These are phyloP conservation scores for Myiotriccus ornatus DNA, from an alignment of 2,797 vertebrate species.

Conservation along the genomic window DNA sequence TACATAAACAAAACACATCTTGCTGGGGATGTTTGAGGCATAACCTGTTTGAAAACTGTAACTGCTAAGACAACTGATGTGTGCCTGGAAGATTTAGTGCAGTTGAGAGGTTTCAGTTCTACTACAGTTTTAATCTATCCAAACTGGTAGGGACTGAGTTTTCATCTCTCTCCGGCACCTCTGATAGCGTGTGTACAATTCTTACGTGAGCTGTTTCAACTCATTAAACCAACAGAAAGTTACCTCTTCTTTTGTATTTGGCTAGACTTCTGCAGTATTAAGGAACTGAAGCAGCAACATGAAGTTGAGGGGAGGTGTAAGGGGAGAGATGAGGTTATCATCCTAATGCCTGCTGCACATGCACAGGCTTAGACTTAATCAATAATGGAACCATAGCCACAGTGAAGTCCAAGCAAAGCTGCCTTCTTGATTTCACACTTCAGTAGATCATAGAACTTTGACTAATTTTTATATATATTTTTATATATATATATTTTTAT, in stretches of 20 bases:
- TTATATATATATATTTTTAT: neutral
- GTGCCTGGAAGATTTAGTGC: neutral
- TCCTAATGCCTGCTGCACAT: fast-evolving
- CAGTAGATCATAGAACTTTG: neutral
- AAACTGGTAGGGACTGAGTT: neutral
- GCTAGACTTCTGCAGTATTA: neutral
- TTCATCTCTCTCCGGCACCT: neutral
- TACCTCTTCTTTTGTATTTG: neutral
- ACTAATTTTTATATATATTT: neutral
- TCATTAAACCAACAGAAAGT: neutral
- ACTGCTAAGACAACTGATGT: neutral
- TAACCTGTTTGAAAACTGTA: neutral
- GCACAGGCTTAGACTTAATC: neutral
- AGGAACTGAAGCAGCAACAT: neutral
- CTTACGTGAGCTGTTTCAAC: neutral
- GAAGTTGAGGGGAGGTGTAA: neutral
- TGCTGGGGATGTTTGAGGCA: neutral
- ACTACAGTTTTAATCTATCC: neutral
- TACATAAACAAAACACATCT: neutral
- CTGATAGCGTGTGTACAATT: neutral
- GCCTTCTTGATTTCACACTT: neutral
- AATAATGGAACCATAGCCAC: fast-evolving
- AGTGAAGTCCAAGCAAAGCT: neutral
- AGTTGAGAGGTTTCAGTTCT: neutral
- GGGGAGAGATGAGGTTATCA: neutral